Conservation (phyloP, 2,113 vertebrate species). For the Mugil cephalus region DNA sequence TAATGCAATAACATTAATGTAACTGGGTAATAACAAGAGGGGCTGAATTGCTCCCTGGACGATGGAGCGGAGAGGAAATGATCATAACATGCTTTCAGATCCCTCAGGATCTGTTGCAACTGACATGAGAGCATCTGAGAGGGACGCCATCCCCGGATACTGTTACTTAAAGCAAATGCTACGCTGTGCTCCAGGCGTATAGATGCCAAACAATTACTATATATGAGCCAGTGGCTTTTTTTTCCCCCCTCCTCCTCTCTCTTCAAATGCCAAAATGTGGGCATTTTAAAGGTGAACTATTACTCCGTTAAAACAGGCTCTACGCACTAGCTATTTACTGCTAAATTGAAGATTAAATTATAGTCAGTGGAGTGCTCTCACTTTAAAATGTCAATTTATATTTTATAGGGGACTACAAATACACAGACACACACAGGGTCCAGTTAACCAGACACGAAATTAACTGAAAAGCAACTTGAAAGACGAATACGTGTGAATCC, state of each 20-base stretch:
- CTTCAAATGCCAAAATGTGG: background rate
- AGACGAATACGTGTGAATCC: background rate
- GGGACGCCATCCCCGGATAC: constrained; percentile 36
- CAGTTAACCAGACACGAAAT: background rate
- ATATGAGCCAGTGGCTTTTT: background rate
- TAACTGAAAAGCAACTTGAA: constrained; percentile 13
- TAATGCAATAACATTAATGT: constrained; percentile 75
- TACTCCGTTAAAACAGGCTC: background rate
- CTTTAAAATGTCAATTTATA: background rate
- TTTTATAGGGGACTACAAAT: constrained; percentile 2
- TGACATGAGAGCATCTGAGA: constrained; percentile 57
- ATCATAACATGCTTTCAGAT: constrained; percentile 63
- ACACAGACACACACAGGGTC: constrained; percentile 9
- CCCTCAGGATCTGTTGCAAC: constrained; percentile 56
- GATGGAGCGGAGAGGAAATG: constrained; percentile 61
- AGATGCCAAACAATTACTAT: background rate
- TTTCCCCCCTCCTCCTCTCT: background rate
- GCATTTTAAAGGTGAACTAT: background rate
- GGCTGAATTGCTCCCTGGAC: constrained; percentile 66
- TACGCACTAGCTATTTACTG: background rate
- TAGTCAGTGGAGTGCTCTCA: background rate
- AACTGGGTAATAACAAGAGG: constrained; percentile 68
- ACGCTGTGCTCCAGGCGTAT: background rate
- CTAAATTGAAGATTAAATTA: background rate
- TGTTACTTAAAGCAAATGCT: constrained; percentile 32